phyloP scores from a whole-genome alignment of 2,888 invertebrate species.

The Hololepta plana region DNA sequence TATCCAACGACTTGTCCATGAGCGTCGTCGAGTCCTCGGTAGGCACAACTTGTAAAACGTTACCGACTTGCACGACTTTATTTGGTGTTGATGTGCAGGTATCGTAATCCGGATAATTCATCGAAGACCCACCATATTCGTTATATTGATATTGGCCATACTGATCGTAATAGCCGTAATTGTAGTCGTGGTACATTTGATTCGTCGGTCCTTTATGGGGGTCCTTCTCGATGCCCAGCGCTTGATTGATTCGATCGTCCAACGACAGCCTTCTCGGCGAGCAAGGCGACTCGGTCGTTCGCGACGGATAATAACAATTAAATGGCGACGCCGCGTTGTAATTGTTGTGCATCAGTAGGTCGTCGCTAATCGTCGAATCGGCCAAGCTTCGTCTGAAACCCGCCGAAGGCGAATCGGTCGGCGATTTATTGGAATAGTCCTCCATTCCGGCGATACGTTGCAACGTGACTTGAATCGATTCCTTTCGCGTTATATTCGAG shows the following conservation, averaged over 20 bases:
- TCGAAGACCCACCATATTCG: not conserved
- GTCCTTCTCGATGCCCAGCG: conserved; percentile 33
- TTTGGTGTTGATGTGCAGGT: not conserved
- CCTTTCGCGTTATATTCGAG: conserved; percentile 5
- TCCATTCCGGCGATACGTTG: conserved; percentile 11
- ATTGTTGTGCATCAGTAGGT: conserved; percentile 22
- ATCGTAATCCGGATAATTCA: conserved; percentile 2
- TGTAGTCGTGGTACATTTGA: conserved; percentile 9
- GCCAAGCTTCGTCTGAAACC: conserved; percentile 29
- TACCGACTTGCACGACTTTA: conserved; percentile 32
- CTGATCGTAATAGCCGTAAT: conserved; percentile 4
- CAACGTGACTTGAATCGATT: conserved; percentile 10
- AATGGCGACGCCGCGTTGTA: conserved; percentile 12
- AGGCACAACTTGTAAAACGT: conserved; percentile 39
- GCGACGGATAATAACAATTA: no score
- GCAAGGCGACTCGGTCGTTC: conserved; percentile 17
- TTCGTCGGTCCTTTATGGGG: conserved; percentile 13
- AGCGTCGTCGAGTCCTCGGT: conserved; percentile 27
- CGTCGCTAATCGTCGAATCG: conserved; percentile 36
- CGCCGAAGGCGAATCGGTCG: conserved; percentile 21
- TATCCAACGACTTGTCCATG: no score
- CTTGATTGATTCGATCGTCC: conserved; percentile 39
- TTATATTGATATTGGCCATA: conserved; percentile 5
- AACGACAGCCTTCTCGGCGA: conserved; percentile 39
- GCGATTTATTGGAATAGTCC: conserved; percentile 11